Percentiles rank a stretch among this genome's conserved stretches.
Evolutionary conservation across 2,888 invertebrate genomes (phyloP).

Genomic region (Macrosiphum euphorbiae): DNA sequence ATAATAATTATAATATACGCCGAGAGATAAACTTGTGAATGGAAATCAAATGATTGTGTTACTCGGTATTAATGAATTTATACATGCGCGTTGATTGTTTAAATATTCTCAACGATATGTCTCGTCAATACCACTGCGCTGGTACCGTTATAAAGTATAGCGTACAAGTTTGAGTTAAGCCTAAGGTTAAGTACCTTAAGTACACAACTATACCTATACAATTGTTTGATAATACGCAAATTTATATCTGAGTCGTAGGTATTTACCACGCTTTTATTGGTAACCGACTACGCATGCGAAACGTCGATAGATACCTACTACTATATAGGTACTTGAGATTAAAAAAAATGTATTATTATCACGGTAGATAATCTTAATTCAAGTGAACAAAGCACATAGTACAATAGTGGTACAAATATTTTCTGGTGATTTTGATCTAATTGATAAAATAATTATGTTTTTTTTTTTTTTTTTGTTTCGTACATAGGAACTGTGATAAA

Average conservation of each 20-base stretch:
- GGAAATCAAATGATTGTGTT: neutral
- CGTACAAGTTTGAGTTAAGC: neutral
- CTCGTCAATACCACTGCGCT: neutral
- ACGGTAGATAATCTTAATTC: neutral
- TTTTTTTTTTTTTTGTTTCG: conserved; percentile 17
- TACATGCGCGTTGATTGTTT: neutral
- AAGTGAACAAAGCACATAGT: no score
- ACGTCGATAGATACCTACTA: neutral
- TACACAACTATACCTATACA: neutral
- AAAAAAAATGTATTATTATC: neutral
- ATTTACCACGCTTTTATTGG: neutral
- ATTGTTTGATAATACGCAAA: neutral
- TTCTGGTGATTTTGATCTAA: neutral
- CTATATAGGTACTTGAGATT: neutral
- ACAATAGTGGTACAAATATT: neutral
- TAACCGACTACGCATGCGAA: neutral
- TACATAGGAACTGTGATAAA: conserved; percentile 72
- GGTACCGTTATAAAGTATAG: neutral
- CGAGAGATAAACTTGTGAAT: neutral
- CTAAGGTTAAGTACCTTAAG: neutral
- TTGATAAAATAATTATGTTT: conserved; percentile 3
- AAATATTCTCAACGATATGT: neutral
- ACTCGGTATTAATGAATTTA: neutral
- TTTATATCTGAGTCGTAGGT: neutral
- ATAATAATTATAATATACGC: neutral